Base-by-base conservation (phyloP, 2,113 vertebrate species). In the Piliocolobus tephrosceles region DNA sequence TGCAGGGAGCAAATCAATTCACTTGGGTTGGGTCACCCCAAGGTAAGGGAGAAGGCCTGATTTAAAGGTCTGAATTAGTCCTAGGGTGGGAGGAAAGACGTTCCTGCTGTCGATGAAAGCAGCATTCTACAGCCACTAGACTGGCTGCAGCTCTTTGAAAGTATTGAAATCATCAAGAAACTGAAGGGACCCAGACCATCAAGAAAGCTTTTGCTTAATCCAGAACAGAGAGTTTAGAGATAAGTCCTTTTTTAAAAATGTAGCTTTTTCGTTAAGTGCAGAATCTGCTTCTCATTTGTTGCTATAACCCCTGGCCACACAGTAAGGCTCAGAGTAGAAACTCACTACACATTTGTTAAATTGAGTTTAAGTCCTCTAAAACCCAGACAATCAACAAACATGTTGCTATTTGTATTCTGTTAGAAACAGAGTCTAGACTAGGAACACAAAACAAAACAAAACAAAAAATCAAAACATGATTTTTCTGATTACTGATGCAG, bases 401-500 rank as follows among this genome's bases (percentile, higher is more conserved):
- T 14, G 43, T 55, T 88, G 84, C 72, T 97, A 23, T 97, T 97
- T 90, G 94, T 94, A 58, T 86, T 94, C 78, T 50, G 85, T 78
- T 82, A 87, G 61, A 50, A 66, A 80, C 47, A 87, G 80, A 93
- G 91, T 83, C 95, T 89, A 73, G 78, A 96, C 68, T 43, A 92
- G 66, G 68, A 92, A 96, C 94, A 93, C 55, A 52, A 92, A 80
- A 92, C 40, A 84, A 90, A 90, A 47, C 47, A 27, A 86, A 81
- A 93, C 78, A 93, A 92, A 93, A 85, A 93, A 92, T 79, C 35
- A 90, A 93, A 96, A 95, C 72, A 85, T 47, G 70, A 70, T 81
- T 95, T 96, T 95, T 95, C 88, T 96, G 95, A 95, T 96, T 96
- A 52, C 80, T 83, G 81, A 50, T 86, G 14, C 58, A 84, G 91